These are phyloP conservation scores for Fabriciana adippe DNA, from an alignment of 2,888 invertebrate genomes.

Conservation along the genomic window DNA sequence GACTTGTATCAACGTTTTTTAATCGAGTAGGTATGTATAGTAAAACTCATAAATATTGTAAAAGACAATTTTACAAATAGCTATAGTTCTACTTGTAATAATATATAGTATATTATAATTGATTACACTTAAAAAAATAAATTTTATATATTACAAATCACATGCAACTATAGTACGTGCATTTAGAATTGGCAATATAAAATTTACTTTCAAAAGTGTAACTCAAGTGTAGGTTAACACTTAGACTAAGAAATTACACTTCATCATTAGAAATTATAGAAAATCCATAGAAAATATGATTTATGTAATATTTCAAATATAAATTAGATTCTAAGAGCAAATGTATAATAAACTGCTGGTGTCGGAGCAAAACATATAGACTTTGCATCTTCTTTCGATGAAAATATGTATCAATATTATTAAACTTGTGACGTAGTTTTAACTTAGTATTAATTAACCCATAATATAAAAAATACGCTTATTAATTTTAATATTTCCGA, in stretches of 20 bases:
- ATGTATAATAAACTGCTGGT: conserved; percentile 41
- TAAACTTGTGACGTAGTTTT: conserved; percentile 34
- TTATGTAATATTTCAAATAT: conserved; percentile 15
- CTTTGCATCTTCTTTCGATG: conserved; percentile 34
- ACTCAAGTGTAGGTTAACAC: conserved; percentile 5
- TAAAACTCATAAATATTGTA: conserved; percentile 8
- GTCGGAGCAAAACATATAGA: conserved; percentile 41
- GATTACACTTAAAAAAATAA: neutral
- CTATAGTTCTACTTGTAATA: neutral
- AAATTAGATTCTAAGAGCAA: conserved; percentile 29
- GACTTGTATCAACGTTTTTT: conserved; percentile 6
- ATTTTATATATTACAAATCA: neutral
- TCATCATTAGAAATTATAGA: conserved; percentile 19
- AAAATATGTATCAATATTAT: conserved; percentile 28
- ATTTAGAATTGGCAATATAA: neutral
- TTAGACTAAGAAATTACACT: conserved; percentile 3
- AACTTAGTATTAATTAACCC: conserved; percentile 58
- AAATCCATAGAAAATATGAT: conserved; percentile 11
- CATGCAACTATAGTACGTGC: too few species aligned
- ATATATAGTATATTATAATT: neutral
- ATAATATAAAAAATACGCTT: conserved; percentile 78
- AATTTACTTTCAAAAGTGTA: conserved; percentile 15
- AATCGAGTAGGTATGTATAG: conserved; percentile 8
- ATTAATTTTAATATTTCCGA: conserved; percentile 82
- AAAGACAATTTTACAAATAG: conserved; percentile 20